Evolutionary conservation across 1,140 invertebrate genomes (phyloP).

Genomic region (Bombus breviceps): DNA sequence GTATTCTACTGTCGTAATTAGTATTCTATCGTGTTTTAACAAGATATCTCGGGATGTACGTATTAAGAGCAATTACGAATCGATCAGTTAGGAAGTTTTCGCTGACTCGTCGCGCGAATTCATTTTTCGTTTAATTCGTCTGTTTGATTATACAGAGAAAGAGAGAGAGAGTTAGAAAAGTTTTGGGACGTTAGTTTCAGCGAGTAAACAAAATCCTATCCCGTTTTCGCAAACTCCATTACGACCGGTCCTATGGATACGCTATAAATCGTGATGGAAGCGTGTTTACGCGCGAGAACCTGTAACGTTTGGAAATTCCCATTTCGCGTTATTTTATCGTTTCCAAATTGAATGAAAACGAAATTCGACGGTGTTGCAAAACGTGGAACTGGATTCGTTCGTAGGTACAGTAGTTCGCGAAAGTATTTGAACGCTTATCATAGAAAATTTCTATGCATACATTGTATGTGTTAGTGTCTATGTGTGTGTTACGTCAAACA

Average conservation of each 20-base stretch:
- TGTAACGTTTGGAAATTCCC: slow-evolving; percentile 3
- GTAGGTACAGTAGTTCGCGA: background rate
- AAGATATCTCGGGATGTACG: too few species aligned
- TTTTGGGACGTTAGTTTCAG: background rate
- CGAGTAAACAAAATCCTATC: slow-evolving; percentile 10
- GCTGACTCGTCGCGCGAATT: too few species aligned
- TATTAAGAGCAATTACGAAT: too few species aligned
- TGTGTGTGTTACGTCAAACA: too few species aligned
- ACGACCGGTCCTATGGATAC: background rate
- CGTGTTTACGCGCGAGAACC: slow-evolving; percentile 7
- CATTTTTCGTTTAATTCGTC: background rate
- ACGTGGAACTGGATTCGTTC: too few species aligned
- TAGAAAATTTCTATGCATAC: background rate
- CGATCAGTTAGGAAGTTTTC: too few species aligned
- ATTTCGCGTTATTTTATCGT: slow-evolving; percentile 10
- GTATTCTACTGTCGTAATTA: too few species aligned
- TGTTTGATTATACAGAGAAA: background rate
- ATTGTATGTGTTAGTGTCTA: too few species aligned
- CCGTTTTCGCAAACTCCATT: background rate
- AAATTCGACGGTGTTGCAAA: background rate
- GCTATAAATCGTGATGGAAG: slow-evolving; percentile 15
- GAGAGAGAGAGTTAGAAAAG: background rate
- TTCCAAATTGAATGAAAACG: slow-evolving; percentile 9
- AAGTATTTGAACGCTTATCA: background rate
- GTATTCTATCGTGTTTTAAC: too few species aligned